phyloP scores from a whole-genome alignment of 2,888 invertebrate genomes.

The Poecilus cupreus region DNA sequence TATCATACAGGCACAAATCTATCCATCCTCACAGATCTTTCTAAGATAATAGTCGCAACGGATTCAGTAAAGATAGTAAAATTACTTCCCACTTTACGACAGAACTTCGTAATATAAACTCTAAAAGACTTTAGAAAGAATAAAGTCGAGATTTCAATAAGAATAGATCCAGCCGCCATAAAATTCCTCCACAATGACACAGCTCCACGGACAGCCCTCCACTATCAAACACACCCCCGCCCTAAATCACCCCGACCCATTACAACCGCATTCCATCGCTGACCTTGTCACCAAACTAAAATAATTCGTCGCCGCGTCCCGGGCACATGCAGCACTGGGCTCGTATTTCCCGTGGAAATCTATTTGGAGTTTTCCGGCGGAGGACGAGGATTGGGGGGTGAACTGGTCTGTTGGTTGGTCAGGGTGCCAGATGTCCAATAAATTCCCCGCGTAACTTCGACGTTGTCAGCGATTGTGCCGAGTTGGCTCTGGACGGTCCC shows the following conservation, averaged over 20 bases:
- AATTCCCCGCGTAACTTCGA: not conserved
- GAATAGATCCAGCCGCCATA: too few relatives aligned
- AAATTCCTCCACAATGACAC: too few relatives aligned
- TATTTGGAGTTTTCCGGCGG: constrained; percentile 30
- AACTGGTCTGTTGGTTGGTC: not conserved
- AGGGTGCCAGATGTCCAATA: constrained; percentile 45
- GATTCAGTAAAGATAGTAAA: too few relatives aligned
- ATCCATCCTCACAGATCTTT: too few relatives aligned
- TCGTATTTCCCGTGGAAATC: constrained; percentile 39
- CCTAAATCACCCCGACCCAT: not conserved
- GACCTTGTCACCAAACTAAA: too few relatives aligned
- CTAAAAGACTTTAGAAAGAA: too few relatives aligned
- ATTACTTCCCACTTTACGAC: too few relatives aligned
- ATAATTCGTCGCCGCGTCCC: not conserved
- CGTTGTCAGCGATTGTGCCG: constrained; percentile 1
- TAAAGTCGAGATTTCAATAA: too few relatives aligned
- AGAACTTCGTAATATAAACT: too few relatives aligned
- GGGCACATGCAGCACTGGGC: not conserved
- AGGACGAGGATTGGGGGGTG: not conserved
- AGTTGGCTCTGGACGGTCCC: not conserved
- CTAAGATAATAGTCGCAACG: too few relatives aligned
- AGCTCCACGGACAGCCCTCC: too few relatives aligned
- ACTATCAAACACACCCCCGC: not conserved
- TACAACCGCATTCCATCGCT: not conserved
- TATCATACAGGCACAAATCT: too few relatives aligned